These are phyloP conservation scores for Imbricaverruca yamaguchii DNA, from an alignment of 2,888 invertebrate genomes.

Conservation along the genomic window DNA sequence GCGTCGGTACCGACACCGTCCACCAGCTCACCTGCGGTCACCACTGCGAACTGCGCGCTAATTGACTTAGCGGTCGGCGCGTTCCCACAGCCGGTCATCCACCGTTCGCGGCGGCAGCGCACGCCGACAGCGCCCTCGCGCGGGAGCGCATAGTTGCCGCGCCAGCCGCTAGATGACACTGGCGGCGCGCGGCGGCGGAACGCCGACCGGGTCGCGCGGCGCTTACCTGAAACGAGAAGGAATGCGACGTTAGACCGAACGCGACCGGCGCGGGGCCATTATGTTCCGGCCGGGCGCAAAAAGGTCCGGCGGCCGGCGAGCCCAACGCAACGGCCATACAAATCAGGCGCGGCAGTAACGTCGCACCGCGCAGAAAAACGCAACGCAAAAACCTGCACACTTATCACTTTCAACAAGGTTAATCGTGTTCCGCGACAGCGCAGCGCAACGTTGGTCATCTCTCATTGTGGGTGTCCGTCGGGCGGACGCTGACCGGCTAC, in stretches of 20 bases:
- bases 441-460: too few species aligned
- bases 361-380: background rate
- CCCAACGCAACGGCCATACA: background rate
- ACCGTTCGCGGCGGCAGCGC: background rate
- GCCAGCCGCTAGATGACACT: background rate
- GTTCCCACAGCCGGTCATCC: background rate
- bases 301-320: background rate
- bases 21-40: too few species aligned
- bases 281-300: background rate
- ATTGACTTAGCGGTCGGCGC: background rate
- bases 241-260: background rate
- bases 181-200: background rate
- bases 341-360: background rate
- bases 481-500: too few species aligned
- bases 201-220: background rate
- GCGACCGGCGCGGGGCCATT: background rate
- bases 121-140: background rate
- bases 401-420: background rate
- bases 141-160: background rate
- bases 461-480: too few species aligned
- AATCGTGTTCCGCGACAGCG: too few species aligned
- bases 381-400: background rate
- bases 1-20: too few species aligned
- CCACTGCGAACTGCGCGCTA: background rate
- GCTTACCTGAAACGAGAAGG: conserved; percentile 19